Percentiles rank a stretch among this genome's conserved stretches.
phyloP scores from a whole-genome alignment of 2,113 vertebrate species.

The Megaptera novaeangliae region DNA sequence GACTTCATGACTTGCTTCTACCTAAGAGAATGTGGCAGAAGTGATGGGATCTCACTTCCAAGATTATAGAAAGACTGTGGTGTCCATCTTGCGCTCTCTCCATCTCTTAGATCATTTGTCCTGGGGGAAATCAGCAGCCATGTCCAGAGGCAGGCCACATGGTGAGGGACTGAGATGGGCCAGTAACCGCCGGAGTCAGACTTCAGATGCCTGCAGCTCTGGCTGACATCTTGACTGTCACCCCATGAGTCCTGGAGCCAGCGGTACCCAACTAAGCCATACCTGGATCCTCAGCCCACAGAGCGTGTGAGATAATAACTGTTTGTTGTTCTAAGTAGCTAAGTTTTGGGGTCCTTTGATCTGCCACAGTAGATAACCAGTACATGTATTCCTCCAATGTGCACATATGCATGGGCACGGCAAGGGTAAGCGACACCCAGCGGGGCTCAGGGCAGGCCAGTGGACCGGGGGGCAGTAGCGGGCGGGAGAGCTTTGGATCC shows the following conservation, averaged over 20 bases:
- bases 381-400: not conserved
- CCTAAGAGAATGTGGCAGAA: not conserved
- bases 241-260: not conserved
- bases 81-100: not conserved
- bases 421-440: not conserved
- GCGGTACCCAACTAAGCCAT: not conserved
- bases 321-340: not conserved
- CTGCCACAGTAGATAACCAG: not conserved
- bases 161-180: not conserved
- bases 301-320: not conserved
- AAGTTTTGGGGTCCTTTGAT: not conserved
- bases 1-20: not conserved
- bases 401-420: accelerated
- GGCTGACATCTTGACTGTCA: not conserved
- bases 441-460: not conserved
- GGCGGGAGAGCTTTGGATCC: not conserved
- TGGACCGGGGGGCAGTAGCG: not conserved
- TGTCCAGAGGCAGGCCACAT: not conserved
- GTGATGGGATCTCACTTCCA: not conserved
- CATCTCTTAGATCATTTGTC: not conserved
- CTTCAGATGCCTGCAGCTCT: not conserved
- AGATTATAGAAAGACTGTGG: not conserved
- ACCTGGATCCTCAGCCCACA: not conserved
- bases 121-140: not conserved
- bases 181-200: not conserved